Base-by-base conservation (phyloP, 2,797 vertebrate species). In the Phoxinus dragarum region DNA sequence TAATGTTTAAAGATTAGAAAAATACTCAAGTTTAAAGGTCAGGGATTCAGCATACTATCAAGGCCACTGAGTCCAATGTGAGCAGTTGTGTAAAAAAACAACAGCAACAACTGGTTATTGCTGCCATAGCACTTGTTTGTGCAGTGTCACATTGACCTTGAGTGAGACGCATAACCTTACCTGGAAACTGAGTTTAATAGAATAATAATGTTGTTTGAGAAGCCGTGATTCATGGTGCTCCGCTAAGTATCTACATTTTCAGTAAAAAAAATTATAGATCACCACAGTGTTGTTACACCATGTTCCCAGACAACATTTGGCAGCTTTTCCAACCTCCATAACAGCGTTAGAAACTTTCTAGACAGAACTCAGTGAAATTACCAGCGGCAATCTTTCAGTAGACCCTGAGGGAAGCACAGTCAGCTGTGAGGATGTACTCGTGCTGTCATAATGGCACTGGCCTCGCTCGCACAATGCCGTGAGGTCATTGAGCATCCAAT, bases 371-470 rank as follows among this genome's bases (percentile, higher is more conserved):
- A 54, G 47, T 64, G 79, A 88, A 82, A 88, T 82, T 56, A 74
- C 36, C n/a, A 89, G 61, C 31, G 23, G 44, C 67, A 44, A 36
- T 34, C 44, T 56, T 85, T 73, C 54, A 80, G 42, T 77, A 34
- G 38, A 81, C 64, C 64, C 47, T 72, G 69, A 82, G 78, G 76
- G 71, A 82, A 85, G 14, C 56, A 47, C 64, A 74, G 81, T 88
- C 75, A 77, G 74, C 71, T 84, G 68, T 85, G 75, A 84, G 71
- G 44, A 47, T 74, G 74, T 64, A 72, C 79, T 84, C 38, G 27
- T 73, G 49, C 81, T 81, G 85, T 89, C 86, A 80, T 80, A 85
- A 84, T 84, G 75, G 59, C 82, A 88, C 79, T 61, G 54, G 72
- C 78, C 79, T 88, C 76, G 56, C 31, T 69, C 76, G 34, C 56